Base-by-base conservation (phyloP, 2,113 vertebrate species). In the Lagopus leucura region DNA sequence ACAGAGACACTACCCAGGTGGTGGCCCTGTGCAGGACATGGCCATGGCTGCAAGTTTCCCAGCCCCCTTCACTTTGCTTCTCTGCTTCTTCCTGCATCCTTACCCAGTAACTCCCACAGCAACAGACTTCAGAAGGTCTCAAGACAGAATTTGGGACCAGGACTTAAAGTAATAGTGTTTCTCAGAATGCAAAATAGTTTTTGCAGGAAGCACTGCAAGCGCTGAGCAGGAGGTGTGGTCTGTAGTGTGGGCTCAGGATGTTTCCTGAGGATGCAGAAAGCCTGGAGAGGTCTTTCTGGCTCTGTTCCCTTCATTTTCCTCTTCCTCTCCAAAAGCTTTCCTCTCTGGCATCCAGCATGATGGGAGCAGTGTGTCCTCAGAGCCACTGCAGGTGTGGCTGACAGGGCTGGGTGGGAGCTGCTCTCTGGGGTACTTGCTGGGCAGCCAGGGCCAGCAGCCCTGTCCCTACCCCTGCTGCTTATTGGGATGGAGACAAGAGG, bases 181-280 rank as follows among this genome's bases (percentile, higher is more conserved):
- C 70, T 45, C 2, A 1, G 65, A 32, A 78, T 52, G 73, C 32
- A 42, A 79, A 36, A 63, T 6, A 82, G 50, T 43, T 77, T 82
- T 52, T 71, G 70, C 88, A 95, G 90, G 88, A 95, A 86, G 65
- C 25, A 55, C 20, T 32, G 72, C n/a, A 58, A 81, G 43, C 13
- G 1, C 54, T 86, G 75, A 86, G 43, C 38, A 52, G 30, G 61
- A 90, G 52, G 73, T 79, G 47, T 52, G 66, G 72, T 55, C 34
- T 66, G 47, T 93, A 48, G 47, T 90, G 40, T 32, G 70, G 77
- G 43, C 77, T 88, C 90, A 94, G 88, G 57, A 83, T 52, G 47
- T 57, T 94, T 96, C 88, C 95, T 90, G 80, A 96, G 88, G 83
- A 96, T 88, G 70, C 88, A 64, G 83, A 93, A 92, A 90, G 86